Evolutionary conservation across 53 echinoderm and acorn worm genomes (phyloP).

Genomic region (Holothuria scabra): DNA sequence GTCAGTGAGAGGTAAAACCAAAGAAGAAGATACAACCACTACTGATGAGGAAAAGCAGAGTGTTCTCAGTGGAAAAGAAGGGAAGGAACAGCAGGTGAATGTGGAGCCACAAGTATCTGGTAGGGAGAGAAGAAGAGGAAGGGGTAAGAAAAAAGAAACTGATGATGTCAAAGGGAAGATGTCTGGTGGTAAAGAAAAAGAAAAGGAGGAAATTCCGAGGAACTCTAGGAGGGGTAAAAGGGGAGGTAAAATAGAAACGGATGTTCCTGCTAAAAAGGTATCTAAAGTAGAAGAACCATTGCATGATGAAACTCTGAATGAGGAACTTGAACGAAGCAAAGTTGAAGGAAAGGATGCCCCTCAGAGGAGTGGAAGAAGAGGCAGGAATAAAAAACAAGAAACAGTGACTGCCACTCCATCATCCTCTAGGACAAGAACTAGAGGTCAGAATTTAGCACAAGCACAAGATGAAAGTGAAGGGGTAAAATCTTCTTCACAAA

Average conservation of each 20-base stretch:
- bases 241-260: not conserved
- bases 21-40: not conserved
- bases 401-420: not conserved
- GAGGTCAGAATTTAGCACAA: not conserved
- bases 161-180: not conserved
- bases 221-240: conserved; percentile 17
- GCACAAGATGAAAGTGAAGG: no score
- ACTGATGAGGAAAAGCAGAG: not conserved
- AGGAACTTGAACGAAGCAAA: not conserved
- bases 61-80: not conserved
- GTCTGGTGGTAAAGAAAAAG: not conserved
- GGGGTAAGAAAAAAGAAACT: not conserved
- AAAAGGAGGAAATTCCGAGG: not conserved
- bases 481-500: no score
- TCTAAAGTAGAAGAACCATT: conserved; percentile 10
- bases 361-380: conserved; percentile 23
- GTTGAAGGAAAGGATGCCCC: not conserved
- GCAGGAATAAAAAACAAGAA: conserved; percentile 23
- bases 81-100: not conserved
- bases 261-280: not conserved
- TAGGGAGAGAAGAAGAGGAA: not conserved
- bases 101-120: not conserved
- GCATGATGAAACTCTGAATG: not conserved
- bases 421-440: not conserved
- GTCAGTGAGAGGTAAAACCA: conserved; percentile 24